Evolutionary conservation across 2,888 invertebrate genomes (phyloP).

Genomic region (Incurvaria masculella): DNA sequence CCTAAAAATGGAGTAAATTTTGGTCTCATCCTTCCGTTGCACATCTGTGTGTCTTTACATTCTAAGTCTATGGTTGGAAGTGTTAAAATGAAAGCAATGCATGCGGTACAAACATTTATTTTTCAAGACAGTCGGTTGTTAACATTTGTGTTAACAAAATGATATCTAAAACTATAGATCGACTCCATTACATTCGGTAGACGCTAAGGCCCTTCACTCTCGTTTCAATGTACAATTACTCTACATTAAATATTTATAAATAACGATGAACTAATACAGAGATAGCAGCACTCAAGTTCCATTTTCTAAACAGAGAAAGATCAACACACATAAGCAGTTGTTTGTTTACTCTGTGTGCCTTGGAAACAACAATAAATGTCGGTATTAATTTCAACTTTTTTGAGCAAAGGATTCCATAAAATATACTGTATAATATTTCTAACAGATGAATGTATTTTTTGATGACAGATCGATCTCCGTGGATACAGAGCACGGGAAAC

Average conservation of each 20-base stretch:
- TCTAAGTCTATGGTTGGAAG: too few species aligned
- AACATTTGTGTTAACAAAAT: constrained; percentile 8
- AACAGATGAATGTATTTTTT: too few species aligned
- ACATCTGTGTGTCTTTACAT: neutral
- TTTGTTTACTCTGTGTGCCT: too few species aligned
- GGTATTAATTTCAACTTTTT: too few species aligned
- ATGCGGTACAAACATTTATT: constrained; percentile 5
- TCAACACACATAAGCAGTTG: too few species aligned
- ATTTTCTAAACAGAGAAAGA: neutral
- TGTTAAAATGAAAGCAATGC: constrained; percentile 1
- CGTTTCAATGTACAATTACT: constrained; percentile 8
- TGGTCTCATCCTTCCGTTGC: constrained; percentile 9
- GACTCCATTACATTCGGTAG: constrained; percentile 1
- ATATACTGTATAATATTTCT: too few species aligned
- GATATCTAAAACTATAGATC: neutral
- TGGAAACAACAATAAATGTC: too few species aligned
- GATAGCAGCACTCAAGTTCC: neutral
- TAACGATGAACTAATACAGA: constrained; percentile 5
- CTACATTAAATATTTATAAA: constrained; percentile 7
- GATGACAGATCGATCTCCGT: too few species aligned
- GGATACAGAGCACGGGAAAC: too few species aligned
- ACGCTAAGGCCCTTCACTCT: neutral
- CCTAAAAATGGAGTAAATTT: too few species aligned
- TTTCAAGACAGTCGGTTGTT: constrained; percentile 3
- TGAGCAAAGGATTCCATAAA: too few species aligned